Conservation (phyloP, 2,113 vertebrate species). For the cattle (Bos taurus) region DNA sequence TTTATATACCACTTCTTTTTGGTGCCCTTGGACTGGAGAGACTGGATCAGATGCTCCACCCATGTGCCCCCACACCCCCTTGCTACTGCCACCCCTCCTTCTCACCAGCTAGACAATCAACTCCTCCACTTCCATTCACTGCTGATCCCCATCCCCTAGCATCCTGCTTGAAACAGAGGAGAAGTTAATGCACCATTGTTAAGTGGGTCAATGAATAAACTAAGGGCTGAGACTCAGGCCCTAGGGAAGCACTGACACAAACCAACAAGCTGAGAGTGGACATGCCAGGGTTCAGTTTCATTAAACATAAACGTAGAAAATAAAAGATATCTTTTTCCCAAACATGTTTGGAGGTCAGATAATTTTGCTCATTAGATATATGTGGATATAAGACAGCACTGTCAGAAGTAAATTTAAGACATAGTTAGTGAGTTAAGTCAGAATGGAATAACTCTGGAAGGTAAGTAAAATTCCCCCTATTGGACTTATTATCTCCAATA, state of each 20-base stretch:
- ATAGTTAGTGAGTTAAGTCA: not conserved
- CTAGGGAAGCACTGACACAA: not conserved
- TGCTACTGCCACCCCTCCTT: no score
- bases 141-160: not conserved
- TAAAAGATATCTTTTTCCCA: not conserved
- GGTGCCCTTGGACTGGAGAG: not conserved
- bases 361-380: not conserved
- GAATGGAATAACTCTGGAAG: not conserved
- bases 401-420: not conserved
- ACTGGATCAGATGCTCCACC: no score
- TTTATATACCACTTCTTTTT: not conserved
- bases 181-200: no score
- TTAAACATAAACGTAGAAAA: not conserved
- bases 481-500: slow-evolving; percentile 29
- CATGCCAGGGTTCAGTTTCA: not conserved
- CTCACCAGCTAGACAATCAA: not conserved
- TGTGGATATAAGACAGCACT: not conserved
- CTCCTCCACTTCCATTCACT: not conserved
- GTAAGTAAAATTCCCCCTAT: not conserved
- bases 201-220: not conserved
- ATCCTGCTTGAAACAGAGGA: not conserved
- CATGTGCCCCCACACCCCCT: not conserved
- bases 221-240: not conserved
- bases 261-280: not conserved
- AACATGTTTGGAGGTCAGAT: not conserved